Conservation (phyloP, 2,113 vertebrate genomes). For the Mormyrus lacerda region DNA sequence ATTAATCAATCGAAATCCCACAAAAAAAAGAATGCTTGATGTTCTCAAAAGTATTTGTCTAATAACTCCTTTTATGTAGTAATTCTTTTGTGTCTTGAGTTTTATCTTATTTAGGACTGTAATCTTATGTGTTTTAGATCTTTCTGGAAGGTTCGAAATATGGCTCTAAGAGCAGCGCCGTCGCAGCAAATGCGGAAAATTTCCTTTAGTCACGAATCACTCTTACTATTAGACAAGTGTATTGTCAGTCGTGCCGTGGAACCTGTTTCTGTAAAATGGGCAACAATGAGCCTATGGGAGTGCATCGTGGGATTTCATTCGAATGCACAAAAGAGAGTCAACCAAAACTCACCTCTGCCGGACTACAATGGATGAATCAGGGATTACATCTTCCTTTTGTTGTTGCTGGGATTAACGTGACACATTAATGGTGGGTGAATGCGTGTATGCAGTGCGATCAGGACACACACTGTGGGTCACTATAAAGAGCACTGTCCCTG, state of each 20-base stretch:
- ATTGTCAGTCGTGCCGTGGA: background rate
- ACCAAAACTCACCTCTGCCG: too few relatives aligned
- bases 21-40: background rate
- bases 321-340: background rate
- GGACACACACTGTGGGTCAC: background rate
- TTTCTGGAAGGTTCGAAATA: background rate
- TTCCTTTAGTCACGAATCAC: background rate
- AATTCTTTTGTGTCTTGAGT: background rate
- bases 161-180: background rate
- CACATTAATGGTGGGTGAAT: background rate
- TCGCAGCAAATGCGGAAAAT: background rate
- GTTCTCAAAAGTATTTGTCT: background rate
- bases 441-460: background rate
- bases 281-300: background rate
- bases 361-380: slow-evolving; percentile 7
- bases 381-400: background rate
- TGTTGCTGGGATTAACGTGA: background rate
- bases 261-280: slow-evolving; percentile 4
- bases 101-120: background rate
- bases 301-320: background rate
- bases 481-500: background rate
- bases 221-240: background rate
- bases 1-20: background rate
- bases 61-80: background rate
- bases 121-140: background rate